These are phyloP conservation scores for Andrena cerasifolii DNA, from an alignment of 1,140 invertebrate genomes.

Conservation along the genomic window DNA sequence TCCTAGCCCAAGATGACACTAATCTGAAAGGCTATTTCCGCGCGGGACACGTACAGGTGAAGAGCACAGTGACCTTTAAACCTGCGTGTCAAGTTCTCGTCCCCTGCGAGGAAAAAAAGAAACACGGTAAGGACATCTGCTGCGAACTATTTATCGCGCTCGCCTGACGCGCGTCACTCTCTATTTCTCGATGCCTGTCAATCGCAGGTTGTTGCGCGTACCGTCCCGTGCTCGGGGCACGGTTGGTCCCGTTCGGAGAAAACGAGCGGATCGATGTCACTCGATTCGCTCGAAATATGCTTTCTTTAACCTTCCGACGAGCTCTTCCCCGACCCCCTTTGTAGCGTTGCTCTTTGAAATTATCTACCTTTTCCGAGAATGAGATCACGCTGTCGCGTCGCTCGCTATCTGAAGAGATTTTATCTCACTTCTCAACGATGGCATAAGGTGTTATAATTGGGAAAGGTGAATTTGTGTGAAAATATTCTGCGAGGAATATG, in stretches of 20 bases:
- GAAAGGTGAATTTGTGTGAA: too few relatives aligned
- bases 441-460: background rate
- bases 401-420: background rate
- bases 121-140: conserved; percentile 50
- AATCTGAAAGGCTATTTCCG: conserved; percentile 35
- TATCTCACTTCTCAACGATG: background rate
- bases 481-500: background rate
- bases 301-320: conserved; percentile 2
- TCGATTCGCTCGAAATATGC: background rate
- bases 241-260: too few relatives aligned
- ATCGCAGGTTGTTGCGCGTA: conserved; percentile 30
- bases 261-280: background rate
- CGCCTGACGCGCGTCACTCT: background rate
- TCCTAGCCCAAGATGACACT: conserved; percentile 48
- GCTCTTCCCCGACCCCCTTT: too few relatives aligned
- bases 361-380: background rate
- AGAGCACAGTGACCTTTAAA: conserved; percentile 45
- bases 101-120: conserved; percentile 28
- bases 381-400: background rate
- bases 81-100: conserved; percentile 41
- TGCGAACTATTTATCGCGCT: background rate
- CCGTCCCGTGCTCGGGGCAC: background rate
- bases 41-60: conserved; percentile 19
- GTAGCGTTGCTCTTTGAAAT: too few relatives aligned
- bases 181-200: conserved; percentile 35